Base-by-base conservation (phyloP, 2,113 vertebrate genomes). In the Galemys pyrenaicus region DNA sequence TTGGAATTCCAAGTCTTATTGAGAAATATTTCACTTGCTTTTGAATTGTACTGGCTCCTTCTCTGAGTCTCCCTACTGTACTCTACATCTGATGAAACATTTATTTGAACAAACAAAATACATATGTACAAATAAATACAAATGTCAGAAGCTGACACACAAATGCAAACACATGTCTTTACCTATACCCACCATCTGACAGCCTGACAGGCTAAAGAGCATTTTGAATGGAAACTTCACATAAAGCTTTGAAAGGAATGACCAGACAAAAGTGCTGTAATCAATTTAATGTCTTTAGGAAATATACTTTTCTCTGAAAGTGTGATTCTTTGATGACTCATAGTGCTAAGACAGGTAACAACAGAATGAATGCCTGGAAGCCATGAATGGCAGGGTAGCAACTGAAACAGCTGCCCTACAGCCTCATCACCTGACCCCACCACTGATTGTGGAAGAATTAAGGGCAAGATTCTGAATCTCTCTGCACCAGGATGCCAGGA, bases 51-150 rank as follows among this genome's bases (percentile, higher is more conserved):
- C 37, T n/a, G 39, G 75, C 84, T 78, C 65, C 70, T 88, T 91
- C 92, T 56, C 64, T 10, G 80, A 67, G 35, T 78, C 92, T 96
- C 81, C 51, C 46, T 75, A 62, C 89, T 95, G 81, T 89, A 95
- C 56, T 85, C 74, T 56, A 88, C 64, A 41, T 94, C 91, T 92
- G 77, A 96, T 96, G 17, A 97, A 97, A 96, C 94, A 97, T 94
- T 96, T 97, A 97, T 97, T 93, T 97, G 82, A 98, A 94, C 75
- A 97, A 97, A 98, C 88, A 97, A 97, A 97, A 97, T 97, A 96
- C 95, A 77, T 95, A 93, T 41, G 74, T 96, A 96, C 96, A 95
- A 97, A 92, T 96, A 97, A 96, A 98, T 94, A 93, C 70, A 95
- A 88, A 83, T 94, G 95, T 95, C 82, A 96, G 95, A 95, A 88